Base-by-base conservation (phyloP, 2,888 invertebrate species). In the Phanerotoma sp. region DNA sequence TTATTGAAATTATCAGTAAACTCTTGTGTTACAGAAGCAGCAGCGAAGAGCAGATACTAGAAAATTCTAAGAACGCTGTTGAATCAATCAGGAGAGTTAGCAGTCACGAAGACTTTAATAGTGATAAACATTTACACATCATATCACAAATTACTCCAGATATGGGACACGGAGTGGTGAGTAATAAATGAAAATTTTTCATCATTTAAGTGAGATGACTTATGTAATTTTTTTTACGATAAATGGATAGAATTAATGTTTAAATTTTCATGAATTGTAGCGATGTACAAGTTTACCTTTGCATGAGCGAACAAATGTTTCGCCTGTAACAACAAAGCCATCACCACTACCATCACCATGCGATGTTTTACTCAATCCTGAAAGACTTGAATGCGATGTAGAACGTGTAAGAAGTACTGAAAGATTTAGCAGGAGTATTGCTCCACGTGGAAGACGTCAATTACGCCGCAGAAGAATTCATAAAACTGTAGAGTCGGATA, bases 331-430 rank as follows among this genome's bases (percentile, higher is more conserved):
- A 7, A 67, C 68, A 4, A 75, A 72, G 54, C 61, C 67, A 5
- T 71, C 73, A 10, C 71, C 75, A 21, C 56, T 67, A 9, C 70
- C 71, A 4, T 69, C 74, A 1, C 65, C 73, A 1, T 74, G 68
- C 56, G 77, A 77, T 10, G 67, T 67, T 5, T 65, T 69, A 5
- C 58, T 71, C 10, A 68, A 70, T 6, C 67, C 71, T 3, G 77
- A 77, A 10, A 73, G 72, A 48, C 73, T 70, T 62, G 85, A 85
- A 53, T 80, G 81, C 65, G 86, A 86, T 66, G 82, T 85, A 52
- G 86, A 87, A 66, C 79, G 81, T 49, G 75, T 86, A 10, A 79
- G 86, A 60, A 84, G 82, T 62, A 83, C 82, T 65, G 86, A 87
- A 69, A 78, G 86, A 48, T 84, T 87, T 73, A 81, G 86, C 62